Evolutionary conservation across 2,888 invertebrate genomes (phyloP).

Genomic region (Acanthosoma haemorrhoidale): DNA sequence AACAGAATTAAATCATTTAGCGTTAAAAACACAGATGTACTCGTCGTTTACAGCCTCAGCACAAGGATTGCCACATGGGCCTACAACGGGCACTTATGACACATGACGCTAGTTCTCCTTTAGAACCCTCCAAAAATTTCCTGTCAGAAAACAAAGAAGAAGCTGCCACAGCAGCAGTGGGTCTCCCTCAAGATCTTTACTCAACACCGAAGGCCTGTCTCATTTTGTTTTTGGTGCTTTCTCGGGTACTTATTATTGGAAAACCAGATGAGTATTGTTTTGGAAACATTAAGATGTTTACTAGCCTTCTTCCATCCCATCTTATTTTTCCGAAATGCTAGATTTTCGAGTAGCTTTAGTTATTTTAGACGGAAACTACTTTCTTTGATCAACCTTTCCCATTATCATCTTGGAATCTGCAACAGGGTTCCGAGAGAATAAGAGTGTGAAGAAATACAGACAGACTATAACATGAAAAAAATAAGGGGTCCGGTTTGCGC

Average conservation of each 20-base stretch:
- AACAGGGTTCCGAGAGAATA: background rate
- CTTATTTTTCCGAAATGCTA: background rate
- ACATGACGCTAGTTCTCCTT: too few relatives aligned
- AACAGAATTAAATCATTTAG: too few relatives aligned
- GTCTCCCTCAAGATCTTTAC: conserved; percentile 30
- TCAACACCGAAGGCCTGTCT: conserved; percentile 27
- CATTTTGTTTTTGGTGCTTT: conserved; percentile 15
- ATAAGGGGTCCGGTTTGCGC: background rate
- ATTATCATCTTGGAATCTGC: background rate
- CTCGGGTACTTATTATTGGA: conserved; percentile 14
- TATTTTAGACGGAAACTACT: background rate
- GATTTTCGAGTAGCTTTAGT: background rate
- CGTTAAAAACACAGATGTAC: too few relatives aligned
- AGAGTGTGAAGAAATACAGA: background rate
- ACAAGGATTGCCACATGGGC: too few relatives aligned
- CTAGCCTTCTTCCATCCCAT: background rate
- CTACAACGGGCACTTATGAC: too few relatives aligned
- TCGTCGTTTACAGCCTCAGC: too few relatives aligned
- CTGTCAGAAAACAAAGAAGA: too few relatives aligned
- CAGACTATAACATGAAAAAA: background rate
- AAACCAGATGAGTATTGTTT: conserved; percentile 25
- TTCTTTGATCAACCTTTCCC: background rate
- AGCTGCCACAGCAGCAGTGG: too few relatives aligned
- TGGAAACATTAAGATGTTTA: background rate
- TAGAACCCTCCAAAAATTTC: too few relatives aligned